These are phyloP conservation scores for Phytoseiulus persimilis DNA, from an alignment of 2,888 invertebrate species.

Conservation along the genomic window DNA sequence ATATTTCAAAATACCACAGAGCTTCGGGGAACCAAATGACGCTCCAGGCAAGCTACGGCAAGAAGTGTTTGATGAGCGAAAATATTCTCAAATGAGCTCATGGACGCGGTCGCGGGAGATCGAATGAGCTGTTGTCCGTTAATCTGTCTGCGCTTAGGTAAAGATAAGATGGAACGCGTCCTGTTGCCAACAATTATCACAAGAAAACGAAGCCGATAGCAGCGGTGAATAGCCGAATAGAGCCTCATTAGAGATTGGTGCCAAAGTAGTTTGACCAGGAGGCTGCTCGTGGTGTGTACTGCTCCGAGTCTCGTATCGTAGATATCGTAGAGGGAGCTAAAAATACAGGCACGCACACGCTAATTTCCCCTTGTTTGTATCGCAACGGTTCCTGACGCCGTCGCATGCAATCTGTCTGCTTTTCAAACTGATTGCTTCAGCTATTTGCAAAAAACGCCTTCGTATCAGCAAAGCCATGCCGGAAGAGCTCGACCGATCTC, in stretches of 20 bases:
- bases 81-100: not conserved
- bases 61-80: too few relatives aligned
- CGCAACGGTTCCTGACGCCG: not conserved
- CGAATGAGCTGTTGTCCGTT: not conserved
- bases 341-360: not conserved
- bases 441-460: not conserved
- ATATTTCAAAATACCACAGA: too few relatives aligned
- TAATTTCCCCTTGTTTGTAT: not conserved
- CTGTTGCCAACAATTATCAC: not conserved
- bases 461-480: not conserved
- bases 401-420: conserved; percentile 5
- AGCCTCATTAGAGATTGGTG: not conserved
- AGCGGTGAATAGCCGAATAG: not conserved
- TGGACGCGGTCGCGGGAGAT: not conserved
- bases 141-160: not conserved
- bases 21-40: too few relatives aligned
- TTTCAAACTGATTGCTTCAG: not conserved
- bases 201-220: not conserved
- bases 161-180: not conserved
- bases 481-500: not conserved
- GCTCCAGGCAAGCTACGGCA: too few relatives aligned
- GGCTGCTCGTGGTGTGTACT: not conserved
- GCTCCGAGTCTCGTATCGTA: not conserved
- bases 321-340: not conserved
- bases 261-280: not conserved